A percentile compares a stretch with the other conserved stretches of the same genome.
These are phyloP conservation scores for Patiria pectinifera DNA, from an alignment of 53 echinoderm and acorn worm species.

Conservation along the genomic window DNA sequence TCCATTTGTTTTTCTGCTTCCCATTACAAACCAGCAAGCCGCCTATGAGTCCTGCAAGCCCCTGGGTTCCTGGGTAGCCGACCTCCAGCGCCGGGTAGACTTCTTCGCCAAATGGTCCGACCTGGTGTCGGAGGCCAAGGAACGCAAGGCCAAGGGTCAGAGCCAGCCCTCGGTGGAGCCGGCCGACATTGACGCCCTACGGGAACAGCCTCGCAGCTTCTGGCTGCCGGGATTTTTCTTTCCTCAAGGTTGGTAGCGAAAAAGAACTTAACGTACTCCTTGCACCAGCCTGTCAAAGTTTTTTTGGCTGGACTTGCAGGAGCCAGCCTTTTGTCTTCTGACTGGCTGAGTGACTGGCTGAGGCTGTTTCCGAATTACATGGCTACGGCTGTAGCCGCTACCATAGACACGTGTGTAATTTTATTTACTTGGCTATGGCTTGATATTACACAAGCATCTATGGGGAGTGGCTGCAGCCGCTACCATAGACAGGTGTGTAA, in stretches of 20 bases:
- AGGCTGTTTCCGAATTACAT: no score
- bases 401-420: no score
- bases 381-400: no score
- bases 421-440: no score
- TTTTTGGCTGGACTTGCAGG: no score
- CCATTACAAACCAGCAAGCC: constrained; percentile 69
- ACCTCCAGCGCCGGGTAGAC: constrained; percentile 93
- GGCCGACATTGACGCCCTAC: constrained; percentile 61
- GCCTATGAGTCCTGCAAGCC: constrained; percentile 99
- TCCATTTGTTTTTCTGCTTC: background rate
- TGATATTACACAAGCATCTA: no score
- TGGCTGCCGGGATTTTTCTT: constrained; percentile 99
- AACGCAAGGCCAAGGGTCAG: constrained; percentile 76
- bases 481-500: no score
- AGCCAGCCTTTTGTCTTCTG: no score
- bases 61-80: constrained; percentile 85
- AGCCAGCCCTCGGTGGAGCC: constrained; percentile 52
- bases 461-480: no score
- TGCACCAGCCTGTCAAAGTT: no score
- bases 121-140: constrained; percentile 70
- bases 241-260: constrained; percentile 80
- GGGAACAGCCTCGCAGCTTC: constrained; percentile 90
- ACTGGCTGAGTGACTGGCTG: no score
- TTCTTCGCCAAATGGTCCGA: constrained; percentile 95
- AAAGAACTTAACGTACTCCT: no score